phyloP scores from a whole-genome alignment of 2,113 vertebrate genomes.

The Cololabis saira region DNA sequence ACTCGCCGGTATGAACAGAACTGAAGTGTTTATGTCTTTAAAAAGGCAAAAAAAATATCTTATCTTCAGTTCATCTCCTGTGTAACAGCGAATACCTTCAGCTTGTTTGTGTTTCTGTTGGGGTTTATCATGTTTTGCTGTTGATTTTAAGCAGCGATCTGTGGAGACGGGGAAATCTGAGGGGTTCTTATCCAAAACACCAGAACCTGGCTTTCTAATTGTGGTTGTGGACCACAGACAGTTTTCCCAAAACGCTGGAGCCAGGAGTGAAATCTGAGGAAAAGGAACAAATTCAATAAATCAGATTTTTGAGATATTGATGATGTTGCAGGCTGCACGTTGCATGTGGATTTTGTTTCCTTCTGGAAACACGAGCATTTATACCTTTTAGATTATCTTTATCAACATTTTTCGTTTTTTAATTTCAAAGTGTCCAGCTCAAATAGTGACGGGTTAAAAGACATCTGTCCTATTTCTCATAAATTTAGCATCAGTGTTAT shows the following conservation, averaged over 20 bases:
- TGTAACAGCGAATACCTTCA: slow-evolving; percentile 16
- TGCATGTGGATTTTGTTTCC: neutral
- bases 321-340: slow-evolving; percentile 30
- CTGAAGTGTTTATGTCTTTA: too few species aligned
- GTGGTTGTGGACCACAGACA: slow-evolving; percentile 24
- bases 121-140: slow-evolving; percentile 39
- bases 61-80: neutral
- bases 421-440: too few species aligned
- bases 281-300: slow-evolving; percentile 27
- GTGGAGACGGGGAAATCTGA: slow-evolving; percentile 35
- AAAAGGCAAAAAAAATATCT: neutral
- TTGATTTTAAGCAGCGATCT: slow-evolving; percentile 36
- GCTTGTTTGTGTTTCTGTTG: slow-evolving; percentile 16
- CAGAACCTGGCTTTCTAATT: slow-evolving; percentile 52
- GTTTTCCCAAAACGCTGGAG: slow-evolving; percentile 16
- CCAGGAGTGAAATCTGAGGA: slow-evolving; percentile 36
- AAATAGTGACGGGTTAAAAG: too few species aligned
- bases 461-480: too few species aligned
- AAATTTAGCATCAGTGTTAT: too few species aligned
- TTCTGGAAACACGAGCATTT: neutral
- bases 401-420: too few species aligned
- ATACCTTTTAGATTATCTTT: too few species aligned
- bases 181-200: slow-evolving; percentile 46
- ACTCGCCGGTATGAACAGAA: too few species aligned
- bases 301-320: slow-evolving; percentile 20